Evolutionary conservation across 2,888 invertebrate species (phyloP).

Genomic region (Fragum fragum): DNA sequence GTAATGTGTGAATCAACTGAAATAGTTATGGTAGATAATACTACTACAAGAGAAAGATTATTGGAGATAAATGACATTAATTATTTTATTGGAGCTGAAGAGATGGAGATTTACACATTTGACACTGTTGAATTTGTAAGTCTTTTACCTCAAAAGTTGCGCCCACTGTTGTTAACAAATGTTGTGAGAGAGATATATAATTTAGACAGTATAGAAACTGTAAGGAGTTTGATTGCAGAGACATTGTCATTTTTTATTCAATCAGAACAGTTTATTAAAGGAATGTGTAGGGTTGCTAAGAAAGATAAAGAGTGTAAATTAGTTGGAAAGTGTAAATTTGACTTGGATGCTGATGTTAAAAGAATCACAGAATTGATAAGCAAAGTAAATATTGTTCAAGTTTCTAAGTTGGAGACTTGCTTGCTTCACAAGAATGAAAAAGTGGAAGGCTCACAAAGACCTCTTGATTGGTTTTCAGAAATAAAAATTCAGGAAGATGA

Average conservation of each 20-base stretch:
- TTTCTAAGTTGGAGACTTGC: neutral
- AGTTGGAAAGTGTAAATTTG: neutral
- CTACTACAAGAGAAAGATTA: slow-evolving; percentile 33
- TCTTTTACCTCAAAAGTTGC: slow-evolving; percentile 26
- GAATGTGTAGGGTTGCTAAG: slow-evolving; percentile 42
- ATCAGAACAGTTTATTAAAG: slow-evolving; percentile 36
- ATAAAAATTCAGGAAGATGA: neutral
- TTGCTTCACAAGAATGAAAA: neutral
- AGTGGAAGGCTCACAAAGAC: neutral
- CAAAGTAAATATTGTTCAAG: slow-evolving; percentile 6
- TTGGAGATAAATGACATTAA: slow-evolving; percentile 25
- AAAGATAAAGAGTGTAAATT: slow-evolving; percentile 14
- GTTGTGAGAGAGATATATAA: slow-evolving; percentile 33
- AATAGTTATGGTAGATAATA: slow-evolving; percentile 40
- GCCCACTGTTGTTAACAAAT: slow-evolving; percentile 37
- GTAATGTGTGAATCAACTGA: slow-evolving; percentile 14
- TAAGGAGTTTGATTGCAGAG: slow-evolving; percentile 5
- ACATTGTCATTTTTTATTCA: slow-evolving; percentile 16
- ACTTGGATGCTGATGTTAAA: neutral
- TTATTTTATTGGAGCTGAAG: slow-evolving; percentile 43
- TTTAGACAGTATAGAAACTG: slow-evolving; percentile 1
- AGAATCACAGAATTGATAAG: neutral
- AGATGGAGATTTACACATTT: slow-evolving; percentile 21
- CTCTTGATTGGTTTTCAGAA: neutral
- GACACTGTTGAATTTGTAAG: slow-evolving; percentile 25